These are phyloP conservation scores for Bolinopsis microptera DNA, from an alignment of 37 sponge, comb jelly and placozoan genomes.

Conservation along the genomic window DNA sequence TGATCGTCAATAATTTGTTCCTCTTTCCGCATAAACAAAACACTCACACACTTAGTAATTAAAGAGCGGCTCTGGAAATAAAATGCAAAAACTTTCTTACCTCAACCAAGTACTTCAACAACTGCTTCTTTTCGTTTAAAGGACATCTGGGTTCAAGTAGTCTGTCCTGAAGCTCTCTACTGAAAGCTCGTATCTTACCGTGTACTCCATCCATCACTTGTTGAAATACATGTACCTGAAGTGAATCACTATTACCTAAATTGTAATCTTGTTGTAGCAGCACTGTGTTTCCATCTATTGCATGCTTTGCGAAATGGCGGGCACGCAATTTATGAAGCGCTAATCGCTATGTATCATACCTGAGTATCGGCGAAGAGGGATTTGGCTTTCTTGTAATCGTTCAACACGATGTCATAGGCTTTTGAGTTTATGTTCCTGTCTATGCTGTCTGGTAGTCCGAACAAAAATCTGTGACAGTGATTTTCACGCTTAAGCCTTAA, in stretches of 20 bases:
- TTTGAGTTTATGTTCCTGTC: not conserved
- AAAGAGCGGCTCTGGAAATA: no score
- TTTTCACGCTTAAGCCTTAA: not conserved
- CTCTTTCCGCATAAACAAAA: no score
- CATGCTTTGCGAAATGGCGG: no score
- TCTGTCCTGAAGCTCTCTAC: not conserved
- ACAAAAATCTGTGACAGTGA: not conserved
- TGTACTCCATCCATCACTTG: conserved; percentile 52
- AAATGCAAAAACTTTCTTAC: no score
- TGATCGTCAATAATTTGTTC: no score
- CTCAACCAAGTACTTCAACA: conserved; percentile 26
- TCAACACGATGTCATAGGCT: conserved; percentile 49
- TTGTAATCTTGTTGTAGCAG: no score
- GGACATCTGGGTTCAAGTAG: conserved; percentile 13
- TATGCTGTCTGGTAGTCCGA: conserved; percentile 42
- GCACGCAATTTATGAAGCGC: not conserved
- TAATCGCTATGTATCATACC: not conserved
- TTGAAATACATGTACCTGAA: conserved; percentile 28
- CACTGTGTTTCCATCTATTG: no score
- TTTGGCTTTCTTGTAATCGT: conserved; percentile 53
- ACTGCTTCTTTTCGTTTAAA: conserved; percentile 31
- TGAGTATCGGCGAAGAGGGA: conserved; percentile 34
- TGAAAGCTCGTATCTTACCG: conserved; percentile 2
- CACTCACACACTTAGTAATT: no score
- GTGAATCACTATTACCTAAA: not conserved